phyloP scores from a whole-genome alignment of 2,797 vertebrate genomes.

The Lutjanus campechanus region DNA sequence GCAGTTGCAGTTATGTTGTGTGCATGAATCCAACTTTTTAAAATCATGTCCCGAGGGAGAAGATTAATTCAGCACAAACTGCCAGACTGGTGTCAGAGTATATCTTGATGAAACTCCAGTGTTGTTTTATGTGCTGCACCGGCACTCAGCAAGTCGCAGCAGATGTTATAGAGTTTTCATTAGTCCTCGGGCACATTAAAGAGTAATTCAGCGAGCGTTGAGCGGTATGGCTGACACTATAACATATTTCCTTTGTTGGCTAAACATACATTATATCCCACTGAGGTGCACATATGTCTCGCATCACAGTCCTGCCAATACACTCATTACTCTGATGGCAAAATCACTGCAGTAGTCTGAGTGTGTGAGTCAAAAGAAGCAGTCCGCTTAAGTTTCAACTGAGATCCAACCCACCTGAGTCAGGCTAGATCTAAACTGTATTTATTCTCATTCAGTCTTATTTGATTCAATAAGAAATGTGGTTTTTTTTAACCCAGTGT shows the following conservation, averaged over 20 bases:
- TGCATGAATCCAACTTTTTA: conserved; percentile 9
- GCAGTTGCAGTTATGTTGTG: neutral
- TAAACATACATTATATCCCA: neutral
- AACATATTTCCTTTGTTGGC: neutral
- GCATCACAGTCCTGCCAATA: no score
- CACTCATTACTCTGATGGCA: neutral
- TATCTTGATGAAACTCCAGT: conserved; percentile 19
- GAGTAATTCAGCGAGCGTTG: neutral
- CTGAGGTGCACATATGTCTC: neutral
- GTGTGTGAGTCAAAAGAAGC: no score
- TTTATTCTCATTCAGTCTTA: no score
- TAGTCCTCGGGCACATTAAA: conserved; percentile 2
- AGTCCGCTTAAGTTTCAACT: no score
- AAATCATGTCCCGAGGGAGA: neutral
- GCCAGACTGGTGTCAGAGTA: neutral
- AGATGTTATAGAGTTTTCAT: conserved; percentile 34
- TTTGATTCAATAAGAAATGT: no score
- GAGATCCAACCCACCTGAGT: neutral
- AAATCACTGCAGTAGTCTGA: neutral
- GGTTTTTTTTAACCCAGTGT: neutral
- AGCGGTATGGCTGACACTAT: neutral
- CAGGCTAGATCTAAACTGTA: no score
- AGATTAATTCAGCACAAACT: conserved; percentile 11
- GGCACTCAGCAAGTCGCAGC: neutral
- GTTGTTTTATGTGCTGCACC: conserved; percentile 16